phyloP scores from a whole-genome alignment of 2,113 vertebrate species.

The Craseonycteris thonglongyai region DNA sequence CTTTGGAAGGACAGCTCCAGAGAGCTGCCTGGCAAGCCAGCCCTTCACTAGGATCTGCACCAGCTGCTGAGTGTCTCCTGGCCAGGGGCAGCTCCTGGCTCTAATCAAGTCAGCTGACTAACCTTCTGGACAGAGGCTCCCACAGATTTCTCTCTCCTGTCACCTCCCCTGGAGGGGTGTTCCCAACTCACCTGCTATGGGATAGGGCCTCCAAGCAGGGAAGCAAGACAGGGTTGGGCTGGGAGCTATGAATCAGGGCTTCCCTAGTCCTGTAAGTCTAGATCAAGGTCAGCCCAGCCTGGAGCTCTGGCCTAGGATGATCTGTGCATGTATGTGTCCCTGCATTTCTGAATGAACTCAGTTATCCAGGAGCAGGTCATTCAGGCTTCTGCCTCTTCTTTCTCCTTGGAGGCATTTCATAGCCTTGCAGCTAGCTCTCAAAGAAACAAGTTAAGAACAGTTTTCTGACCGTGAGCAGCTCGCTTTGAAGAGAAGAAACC shows the following conservation, averaged over 20 bases:
- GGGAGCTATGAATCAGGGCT: neutral
- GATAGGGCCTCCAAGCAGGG: neutral
- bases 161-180: neutral
- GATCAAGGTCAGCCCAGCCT: neutral
- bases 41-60: neutral
- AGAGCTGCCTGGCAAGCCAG: neutral
- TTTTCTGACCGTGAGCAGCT: neutral
- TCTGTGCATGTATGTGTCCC: fast-evolving
- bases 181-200: neutral
- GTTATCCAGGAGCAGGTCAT: too few relatives aligned
- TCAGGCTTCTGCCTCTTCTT: neutral
- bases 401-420: neutral
- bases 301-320: neutral
- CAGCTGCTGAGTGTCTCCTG: conserved; percentile 14
- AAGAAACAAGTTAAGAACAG: neutral
- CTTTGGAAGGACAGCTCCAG: neutral
- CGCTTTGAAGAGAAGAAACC: neutral
- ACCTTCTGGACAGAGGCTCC: neutral
- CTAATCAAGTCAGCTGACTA: neutral
- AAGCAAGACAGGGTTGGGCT: neutral
- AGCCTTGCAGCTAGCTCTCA: neutral
- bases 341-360: neutral
- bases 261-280: neutral
- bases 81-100: neutral
- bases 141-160: neutral